phyloP scores from a whole-genome alignment of 2,888 invertebrate genomes.

The Apocheima hispidaria region DNA sequence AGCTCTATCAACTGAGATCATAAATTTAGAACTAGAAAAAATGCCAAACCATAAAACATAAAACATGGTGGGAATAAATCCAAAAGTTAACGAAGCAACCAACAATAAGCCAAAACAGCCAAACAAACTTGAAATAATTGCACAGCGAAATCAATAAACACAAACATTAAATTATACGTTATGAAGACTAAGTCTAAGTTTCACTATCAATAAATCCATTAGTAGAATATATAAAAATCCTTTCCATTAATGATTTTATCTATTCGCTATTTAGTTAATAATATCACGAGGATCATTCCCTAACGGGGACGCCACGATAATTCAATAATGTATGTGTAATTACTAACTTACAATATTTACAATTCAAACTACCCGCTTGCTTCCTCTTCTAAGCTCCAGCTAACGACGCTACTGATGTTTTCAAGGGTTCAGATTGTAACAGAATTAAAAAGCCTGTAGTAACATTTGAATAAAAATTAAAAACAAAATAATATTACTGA shows the following conservation, averaged over 20 bases:
- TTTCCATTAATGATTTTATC: conserved; percentile 84
- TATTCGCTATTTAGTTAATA: conserved; percentile 84
- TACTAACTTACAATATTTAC: conserved; percentile 82
- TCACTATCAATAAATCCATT: conserved; percentile 83
- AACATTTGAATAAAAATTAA: conserved; percentile 80
- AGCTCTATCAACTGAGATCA: conserved; percentile 83
- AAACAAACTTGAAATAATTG: conserved; percentile 74
- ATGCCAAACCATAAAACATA: conserved; percentile 63
- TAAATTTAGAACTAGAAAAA: conserved; percentile 70
- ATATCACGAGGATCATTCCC: conserved; percentile 83
- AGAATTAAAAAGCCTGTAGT: conserved; percentile 63
- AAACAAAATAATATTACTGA: conserved; percentile 82
- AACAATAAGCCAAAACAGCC: conserved; percentile 75
- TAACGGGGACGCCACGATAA: conserved; percentile 73
- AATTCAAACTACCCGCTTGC: conserved; percentile 83
- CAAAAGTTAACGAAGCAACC: conserved; percentile 66
- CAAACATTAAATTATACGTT: conserved; percentile 65
- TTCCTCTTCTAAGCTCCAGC: conserved; percentile 75
- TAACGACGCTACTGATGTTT: conserved; percentile 51
- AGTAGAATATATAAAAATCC: conserved; percentile 86
- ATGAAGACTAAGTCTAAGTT: conserved; percentile 79
- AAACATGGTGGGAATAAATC: conserved; percentile 67
- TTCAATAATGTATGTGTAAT: conserved; percentile 66
- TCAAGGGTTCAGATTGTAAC: conserved; percentile 51
- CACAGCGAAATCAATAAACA: conserved; percentile 85